Percentiles rank a stretch among this genome's conserved stretches.
Evolutionary conservation across 2,113 vertebrate species (phyloP).

Genomic region (Stigmatopora argus): DNA sequence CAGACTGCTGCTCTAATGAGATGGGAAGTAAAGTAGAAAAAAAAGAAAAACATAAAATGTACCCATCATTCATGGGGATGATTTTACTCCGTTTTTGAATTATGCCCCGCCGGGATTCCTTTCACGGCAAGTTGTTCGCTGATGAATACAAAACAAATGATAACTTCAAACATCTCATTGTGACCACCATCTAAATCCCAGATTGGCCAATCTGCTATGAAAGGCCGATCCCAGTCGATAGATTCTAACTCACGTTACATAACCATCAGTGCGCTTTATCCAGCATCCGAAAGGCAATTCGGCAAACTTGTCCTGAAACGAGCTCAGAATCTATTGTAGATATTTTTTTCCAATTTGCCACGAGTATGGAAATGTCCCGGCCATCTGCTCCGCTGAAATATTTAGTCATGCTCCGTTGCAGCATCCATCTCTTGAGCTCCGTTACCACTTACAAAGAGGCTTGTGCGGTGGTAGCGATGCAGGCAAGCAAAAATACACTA

Average conservation of each 20-base stretch:
- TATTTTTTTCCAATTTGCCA: slow-evolving; percentile 20
- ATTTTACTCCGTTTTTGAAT: neutral
- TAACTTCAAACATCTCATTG: neutral
- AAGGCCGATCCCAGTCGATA: neutral
- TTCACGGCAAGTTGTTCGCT: neutral
- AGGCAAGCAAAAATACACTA: slow-evolving; percentile 20
- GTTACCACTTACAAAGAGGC: slow-evolving; percentile 27
- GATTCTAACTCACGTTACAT: neutral
- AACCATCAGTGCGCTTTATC: neutral
- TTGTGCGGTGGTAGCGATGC: slow-evolving; percentile 26
- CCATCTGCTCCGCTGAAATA: slow-evolving; percentile 58
- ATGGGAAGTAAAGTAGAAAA: slow-evolving; percentile 24
- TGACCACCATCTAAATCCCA: neutral
- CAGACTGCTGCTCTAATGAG: slow-evolving; percentile 63
- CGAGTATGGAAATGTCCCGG: slow-evolving; percentile 31
- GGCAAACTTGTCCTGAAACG: slow-evolving; percentile 9
- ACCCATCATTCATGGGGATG: slow-evolving; percentile 28
- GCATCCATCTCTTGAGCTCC: slow-evolving; percentile 36
- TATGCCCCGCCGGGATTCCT: neutral
- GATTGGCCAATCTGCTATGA: slow-evolving; percentile 4
- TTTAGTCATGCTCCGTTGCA: slow-evolving; percentile 45
- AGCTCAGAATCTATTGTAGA: slow-evolving; percentile 11
- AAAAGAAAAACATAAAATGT: slow-evolving; percentile 27
- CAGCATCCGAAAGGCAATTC: neutral
- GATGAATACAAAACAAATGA: slow-evolving; percentile 1